phyloP scores from a whole-genome alignment of 1,140 invertebrate species.

The Riptortus pedestris region DNA sequence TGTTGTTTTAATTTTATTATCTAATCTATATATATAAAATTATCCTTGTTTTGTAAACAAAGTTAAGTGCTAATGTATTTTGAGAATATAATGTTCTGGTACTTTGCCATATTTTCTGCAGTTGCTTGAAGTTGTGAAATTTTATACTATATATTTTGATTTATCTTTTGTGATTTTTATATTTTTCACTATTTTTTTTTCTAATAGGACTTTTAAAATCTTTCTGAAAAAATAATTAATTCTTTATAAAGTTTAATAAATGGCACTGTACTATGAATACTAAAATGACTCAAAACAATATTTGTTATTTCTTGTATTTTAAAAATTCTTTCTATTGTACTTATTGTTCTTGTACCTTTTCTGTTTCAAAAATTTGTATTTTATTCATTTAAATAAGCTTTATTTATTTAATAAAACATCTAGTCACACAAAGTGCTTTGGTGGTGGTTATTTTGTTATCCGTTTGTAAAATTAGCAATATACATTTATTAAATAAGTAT shows the following conservation, averaged over 20 bases:
- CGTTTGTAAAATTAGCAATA: slow-evolving; percentile 11
- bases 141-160: too few species aligned
- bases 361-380: background rate
- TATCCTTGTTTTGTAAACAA: background rate
- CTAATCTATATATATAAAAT: too few species aligned
- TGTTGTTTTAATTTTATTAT: too few species aligned
- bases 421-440: slow-evolving; percentile 22
- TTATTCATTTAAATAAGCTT: slow-evolving; percentile 4
- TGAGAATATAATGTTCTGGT: background rate
- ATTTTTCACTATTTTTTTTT: too few species aligned
- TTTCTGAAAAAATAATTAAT: too few species aligned
- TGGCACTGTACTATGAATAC: too few species aligned
- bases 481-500: background rate
- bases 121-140: slow-evolving; percentile 2
- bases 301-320: too few species aligned
- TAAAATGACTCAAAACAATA: too few species aligned
- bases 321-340: background rate
- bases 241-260: too few species aligned
- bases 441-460: slow-evolving; percentile 21
- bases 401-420: slow-evolving; percentile 29
- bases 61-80: background rate
- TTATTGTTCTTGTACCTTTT: background rate
- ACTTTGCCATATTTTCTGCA: background rate
- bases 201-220: too few species aligned
- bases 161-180: too few species aligned